Conservation (phyloP, 2,888 invertebrate genomes). For the Diploptera punctata region DNA sequence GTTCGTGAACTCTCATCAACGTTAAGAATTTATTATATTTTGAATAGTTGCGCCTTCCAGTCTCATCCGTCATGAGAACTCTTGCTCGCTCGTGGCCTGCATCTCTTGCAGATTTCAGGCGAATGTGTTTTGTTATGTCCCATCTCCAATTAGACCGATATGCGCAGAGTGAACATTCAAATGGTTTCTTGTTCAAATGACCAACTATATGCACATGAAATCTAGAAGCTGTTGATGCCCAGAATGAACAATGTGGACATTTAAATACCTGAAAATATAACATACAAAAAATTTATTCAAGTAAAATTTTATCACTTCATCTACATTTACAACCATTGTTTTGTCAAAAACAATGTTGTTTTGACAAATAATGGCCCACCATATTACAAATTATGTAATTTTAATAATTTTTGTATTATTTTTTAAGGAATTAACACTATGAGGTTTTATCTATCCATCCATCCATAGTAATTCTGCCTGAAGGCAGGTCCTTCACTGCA, state of each 20-base stretch:
- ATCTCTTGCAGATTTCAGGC: slow-evolving; percentile 85
- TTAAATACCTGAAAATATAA: slow-evolving; percentile 70
- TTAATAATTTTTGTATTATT: too few species aligned
- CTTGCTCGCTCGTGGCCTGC: slow-evolving; percentile 80
- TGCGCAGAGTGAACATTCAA: slow-evolving; percentile 93
- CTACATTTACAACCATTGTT: too few species aligned
- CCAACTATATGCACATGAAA: slow-evolving; percentile 95
- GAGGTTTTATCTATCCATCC: too few species aligned
- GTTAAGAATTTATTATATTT: slow-evolving; percentile 92
- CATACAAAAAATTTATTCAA: too few species aligned
- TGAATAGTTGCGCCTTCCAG: slow-evolving; percentile 88
- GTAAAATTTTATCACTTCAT: too few species aligned
- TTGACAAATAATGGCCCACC: too few species aligned
- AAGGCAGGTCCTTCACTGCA: too few species aligned
- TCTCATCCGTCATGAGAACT: slow-evolving; percentile 90
- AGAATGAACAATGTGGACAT: slow-evolving; percentile 91
- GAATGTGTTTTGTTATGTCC: slow-evolving; percentile 96
- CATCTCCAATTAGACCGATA: slow-evolving; percentile 96
- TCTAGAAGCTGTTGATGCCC: slow-evolving; percentile 91
- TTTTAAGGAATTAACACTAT: too few species aligned
- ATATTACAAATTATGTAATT: too few species aligned
- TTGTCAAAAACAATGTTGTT: too few species aligned
- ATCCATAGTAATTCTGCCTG: too few species aligned
- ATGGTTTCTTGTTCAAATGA: slow-evolving; percentile 91
- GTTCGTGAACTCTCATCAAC: slow-evolving; percentile 61